Conservation (phyloP, 2,888 invertebrate species). For the Apamea sordens region DNA sequence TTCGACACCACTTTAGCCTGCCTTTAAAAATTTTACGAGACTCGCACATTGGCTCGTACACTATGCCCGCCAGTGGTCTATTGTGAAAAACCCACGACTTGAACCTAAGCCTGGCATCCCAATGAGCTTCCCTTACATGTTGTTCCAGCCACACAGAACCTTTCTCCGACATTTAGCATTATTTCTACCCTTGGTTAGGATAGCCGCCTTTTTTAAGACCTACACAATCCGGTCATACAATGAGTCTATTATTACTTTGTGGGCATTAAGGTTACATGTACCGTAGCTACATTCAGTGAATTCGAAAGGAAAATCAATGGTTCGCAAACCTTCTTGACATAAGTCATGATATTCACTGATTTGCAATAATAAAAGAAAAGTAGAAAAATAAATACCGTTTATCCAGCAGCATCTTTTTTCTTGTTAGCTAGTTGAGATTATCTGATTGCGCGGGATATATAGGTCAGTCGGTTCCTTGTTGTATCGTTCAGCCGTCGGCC, state of each 20-base stretch:
- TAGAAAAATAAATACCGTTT: not conserved
- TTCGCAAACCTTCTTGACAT: not conserved
- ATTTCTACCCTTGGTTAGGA: not conserved
- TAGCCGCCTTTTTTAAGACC: too few species aligned
- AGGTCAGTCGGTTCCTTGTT: conserved; percentile 36
- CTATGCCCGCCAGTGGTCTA: not conserved
- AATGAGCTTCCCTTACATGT: not conserved
- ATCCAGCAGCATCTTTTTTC: not conserved
- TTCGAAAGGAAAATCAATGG: not conserved
- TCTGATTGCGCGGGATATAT: conserved; percentile 21
- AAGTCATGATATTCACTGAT: not conserved
- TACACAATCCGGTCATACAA: not conserved
- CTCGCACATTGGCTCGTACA: too few species aligned
- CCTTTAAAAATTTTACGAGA: too few species aligned
- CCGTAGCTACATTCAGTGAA: not conserved
- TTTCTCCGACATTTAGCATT: not conserved
- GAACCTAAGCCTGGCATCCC: not conserved
- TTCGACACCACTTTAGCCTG: too few species aligned
- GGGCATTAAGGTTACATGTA: too few species aligned
- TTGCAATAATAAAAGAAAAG: conserved; percentile 1
- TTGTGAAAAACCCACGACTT: not conserved
- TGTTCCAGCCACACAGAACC: not conserved
- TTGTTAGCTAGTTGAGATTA: conserved; percentile 9
- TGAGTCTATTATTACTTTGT: too few species aligned
- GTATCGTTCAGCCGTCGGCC: not conserved